Conservation (phyloP, 2,797 vertebrate species). For the Okamejei kenojei region DNA sequence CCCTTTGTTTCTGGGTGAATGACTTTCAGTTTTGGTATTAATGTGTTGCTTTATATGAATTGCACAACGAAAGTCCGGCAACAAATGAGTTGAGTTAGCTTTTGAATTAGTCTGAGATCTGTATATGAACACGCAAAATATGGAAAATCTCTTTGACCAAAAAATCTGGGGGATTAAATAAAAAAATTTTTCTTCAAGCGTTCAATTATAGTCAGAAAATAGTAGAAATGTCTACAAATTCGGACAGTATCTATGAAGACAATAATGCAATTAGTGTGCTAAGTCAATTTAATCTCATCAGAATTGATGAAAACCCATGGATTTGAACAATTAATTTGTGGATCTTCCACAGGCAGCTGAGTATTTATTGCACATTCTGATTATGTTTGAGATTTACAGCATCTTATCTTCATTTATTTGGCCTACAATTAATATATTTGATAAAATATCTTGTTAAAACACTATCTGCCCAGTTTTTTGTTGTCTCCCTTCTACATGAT, state of each 20-base stretch:
- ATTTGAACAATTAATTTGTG: too few species aligned
- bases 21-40: neutral
- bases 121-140: neutral
- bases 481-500: neutral
- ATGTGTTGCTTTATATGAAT: neutral
- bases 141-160: neutral
- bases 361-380: too few species aligned
- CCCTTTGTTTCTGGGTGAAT: neutral
- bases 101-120: neutral
- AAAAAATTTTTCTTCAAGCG: neutral
- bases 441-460: neutral
- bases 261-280: too few species aligned
- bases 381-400: too few species aligned
- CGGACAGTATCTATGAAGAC: too few species aligned
- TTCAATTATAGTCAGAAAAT: slow-evolving; percentile 1
- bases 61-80: neutral
- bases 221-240: too few species aligned
- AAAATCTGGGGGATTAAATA: neutral
- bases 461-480: neutral
- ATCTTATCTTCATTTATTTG: too few species aligned
- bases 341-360: too few species aligned
- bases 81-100: neutral
- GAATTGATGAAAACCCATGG: too few species aligned
- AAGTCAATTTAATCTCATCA: too few species aligned
- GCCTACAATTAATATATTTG: too few species aligned